A percentile compares a stretch with the other conserved stretches of the same genome.
These are phyloP conservation scores for Nixonia krombeini DNA, from an alignment of 1,140 invertebrate species.

Conservation along the genomic window DNA sequence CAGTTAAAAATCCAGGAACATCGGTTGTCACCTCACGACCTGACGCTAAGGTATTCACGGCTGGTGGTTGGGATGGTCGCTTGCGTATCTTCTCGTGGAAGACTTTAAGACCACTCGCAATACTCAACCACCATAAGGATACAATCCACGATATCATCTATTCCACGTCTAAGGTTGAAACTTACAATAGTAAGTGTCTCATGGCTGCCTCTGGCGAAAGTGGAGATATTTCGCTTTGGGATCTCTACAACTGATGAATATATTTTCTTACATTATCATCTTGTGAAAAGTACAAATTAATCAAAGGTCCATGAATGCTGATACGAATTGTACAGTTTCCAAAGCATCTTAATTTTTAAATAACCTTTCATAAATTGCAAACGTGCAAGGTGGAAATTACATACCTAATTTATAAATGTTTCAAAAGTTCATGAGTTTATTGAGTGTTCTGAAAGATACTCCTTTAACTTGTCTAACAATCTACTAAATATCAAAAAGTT, in stretches of 20 bases:
- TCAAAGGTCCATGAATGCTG: background rate
- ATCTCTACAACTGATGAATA: conserved; percentile 76
- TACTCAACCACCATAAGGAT: conserved; percentile 79
- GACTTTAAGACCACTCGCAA: conserved; percentile 80
- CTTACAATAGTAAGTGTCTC: conserved; percentile 77
- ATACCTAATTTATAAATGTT: no score
- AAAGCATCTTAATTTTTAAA: no score
- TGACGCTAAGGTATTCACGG: conserved; percentile 83
- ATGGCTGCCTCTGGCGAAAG: conserved; percentile 81
- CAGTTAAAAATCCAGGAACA: conserved; percentile 80
- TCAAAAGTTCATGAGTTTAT: no score
- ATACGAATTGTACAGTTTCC: no score
- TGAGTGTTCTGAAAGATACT: no score
- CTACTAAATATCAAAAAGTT: no score
- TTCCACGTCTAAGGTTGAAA: conserved; percentile 74
- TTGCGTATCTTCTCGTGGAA: conserved; percentile 86
- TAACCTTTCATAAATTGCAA: no score
- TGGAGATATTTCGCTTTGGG: conserved; percentile 81
- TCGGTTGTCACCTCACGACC: conserved; percentile 78
- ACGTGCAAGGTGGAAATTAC: no score
- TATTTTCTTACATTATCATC: conserved; percentile 40
- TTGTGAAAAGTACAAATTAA: conserved; percentile 26
- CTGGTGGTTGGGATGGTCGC: conserved; percentile 83
- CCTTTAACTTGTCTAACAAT: no score
- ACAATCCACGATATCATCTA: conserved; percentile 79